A percentile compares a stretch with the other conserved stretches of the same genome.
Conservation (phyloP, 2,113 vertebrate species). For the Oplegnathus fasciatus region DNA sequence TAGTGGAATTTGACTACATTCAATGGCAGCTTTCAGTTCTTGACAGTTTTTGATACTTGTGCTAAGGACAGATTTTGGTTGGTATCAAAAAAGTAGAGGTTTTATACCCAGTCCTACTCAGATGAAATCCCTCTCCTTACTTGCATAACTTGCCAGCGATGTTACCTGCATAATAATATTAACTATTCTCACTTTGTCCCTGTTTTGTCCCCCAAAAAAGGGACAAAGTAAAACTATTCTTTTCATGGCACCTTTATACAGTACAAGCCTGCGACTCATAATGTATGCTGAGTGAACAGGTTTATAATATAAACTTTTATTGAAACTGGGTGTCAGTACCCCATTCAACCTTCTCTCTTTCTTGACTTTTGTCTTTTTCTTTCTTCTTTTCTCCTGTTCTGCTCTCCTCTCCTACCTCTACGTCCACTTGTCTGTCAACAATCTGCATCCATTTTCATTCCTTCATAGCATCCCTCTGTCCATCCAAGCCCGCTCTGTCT, state of each 20-base stretch:
- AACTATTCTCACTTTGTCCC: neutral
- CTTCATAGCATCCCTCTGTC: slow-evolving; percentile 45
- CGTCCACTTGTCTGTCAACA: slow-evolving; percentile 43
- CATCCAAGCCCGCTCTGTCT: slow-evolving; percentile 37
- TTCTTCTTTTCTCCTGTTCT: slow-evolving; percentile 6
- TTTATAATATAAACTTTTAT: neutral
- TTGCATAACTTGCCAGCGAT: neutral
- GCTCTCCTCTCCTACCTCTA: slow-evolving; percentile 12
- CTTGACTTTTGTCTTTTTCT: neutral
- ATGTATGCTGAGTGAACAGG: neutral
- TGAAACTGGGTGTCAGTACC: slow-evolving; percentile 53
- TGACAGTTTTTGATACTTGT: neutral
- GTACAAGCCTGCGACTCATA: neutral
- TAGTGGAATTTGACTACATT: neutral
- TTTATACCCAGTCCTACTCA: neutral
- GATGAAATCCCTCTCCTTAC: neutral
- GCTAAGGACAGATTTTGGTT: neutral
- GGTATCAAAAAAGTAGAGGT: neutral
- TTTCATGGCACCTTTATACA: neutral
- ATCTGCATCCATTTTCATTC: slow-evolving; percentile 53
- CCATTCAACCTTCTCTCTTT: neutral
- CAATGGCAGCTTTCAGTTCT: neutral
- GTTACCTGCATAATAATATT: neutral
- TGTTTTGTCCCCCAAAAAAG: too few species aligned
- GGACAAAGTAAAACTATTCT: neutral